Conservation (phyloP, 2,888 invertebrate species). For the Diadegma fenestrale region DNA sequence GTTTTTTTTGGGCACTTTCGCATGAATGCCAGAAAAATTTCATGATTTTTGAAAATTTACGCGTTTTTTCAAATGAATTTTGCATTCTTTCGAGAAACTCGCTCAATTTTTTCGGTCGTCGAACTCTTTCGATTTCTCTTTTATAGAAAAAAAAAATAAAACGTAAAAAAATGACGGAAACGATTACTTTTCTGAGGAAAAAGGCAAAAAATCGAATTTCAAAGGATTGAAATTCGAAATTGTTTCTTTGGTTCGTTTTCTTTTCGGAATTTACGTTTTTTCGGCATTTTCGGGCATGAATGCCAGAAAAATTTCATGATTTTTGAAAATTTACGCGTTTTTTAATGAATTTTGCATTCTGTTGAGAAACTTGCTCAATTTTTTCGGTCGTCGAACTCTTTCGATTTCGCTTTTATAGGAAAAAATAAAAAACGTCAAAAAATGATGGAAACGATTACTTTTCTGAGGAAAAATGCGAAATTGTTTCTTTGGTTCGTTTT, state of each 20-base stretch:
- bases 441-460: not conserved
- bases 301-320: too few relatives aligned
- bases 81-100: not conserved
- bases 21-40: too few relatives aligned
- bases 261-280: too few relatives aligned
- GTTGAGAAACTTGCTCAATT: not conserved
- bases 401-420: not conserved
- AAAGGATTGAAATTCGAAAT: too few relatives aligned
- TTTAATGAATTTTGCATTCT: not conserved
- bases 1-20: too few relatives aligned
- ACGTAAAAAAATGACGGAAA: not conserved
- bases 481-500: too few relatives aligned
- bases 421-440: not conserved
- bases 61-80: not conserved
- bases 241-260: too few relatives aligned
- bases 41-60: too few relatives aligned
- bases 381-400: not conserved
- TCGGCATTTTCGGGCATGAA: too few relatives aligned
- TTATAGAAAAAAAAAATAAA: not conserved
- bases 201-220: not conserved
- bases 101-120: not conserved
- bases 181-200: not conserved
- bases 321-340: too few relatives aligned
- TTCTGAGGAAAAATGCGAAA: not conserved
- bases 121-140: not conserved